Evolutionary conservation across 2,113 vertebrate genomes (phyloP), one percentile per base, ranked within the genome.

Genomic region (Sterrhoptilus dennistouni): DNA sequence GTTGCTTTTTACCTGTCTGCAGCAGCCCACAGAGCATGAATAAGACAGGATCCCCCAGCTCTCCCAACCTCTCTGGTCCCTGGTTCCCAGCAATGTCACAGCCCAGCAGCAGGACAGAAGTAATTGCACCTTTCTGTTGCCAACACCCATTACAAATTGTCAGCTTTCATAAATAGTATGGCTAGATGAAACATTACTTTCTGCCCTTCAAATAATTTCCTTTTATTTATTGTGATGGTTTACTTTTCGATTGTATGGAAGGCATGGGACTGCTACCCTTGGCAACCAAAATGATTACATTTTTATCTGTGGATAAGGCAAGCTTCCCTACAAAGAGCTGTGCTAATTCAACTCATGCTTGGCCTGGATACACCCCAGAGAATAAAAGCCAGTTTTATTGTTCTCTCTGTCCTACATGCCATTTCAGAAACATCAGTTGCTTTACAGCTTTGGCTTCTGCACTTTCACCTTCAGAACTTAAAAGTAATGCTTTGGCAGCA

Each of bases 161-260:
- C 85, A 94, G 54, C 42, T 91, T 95, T 76, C 78, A 77, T 78
- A 95, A 95, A 90, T 2, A 87, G 24, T 25, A 23, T 45, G 71
- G 85, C 65, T 42, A 15, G 44, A 53, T 88, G 29, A 88, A 95
- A 59, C 29, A 40, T 93, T 91, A 83, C 24, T 77, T 93, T 80
- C 68, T 74, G 40, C 14, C 24, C 47, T 94, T 95, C 50, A 94
- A 29, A 10, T 35, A 14, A 64, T 81, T 90, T 72, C 29, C 75
- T 91, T 91, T 89, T 71, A 92, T 78, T 89, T 84, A 66, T 65
- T 90, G 31, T 57, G 75, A 74, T 86, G 24, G 35, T 93, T 96
- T 93, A 60, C 45, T 89, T 85, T 90, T 88, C 81, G 44, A 87
- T 72, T 87, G 54, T n/a, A 22, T 61, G 11, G 66, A 93, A 91